Percentiles rank a stretch among this genome's conserved stretches.
These are phyloP conservation scores for Silurus lanzhouensis DNA, from an alignment of 2,797 vertebrate genomes.

Conservation along the genomic window DNA sequence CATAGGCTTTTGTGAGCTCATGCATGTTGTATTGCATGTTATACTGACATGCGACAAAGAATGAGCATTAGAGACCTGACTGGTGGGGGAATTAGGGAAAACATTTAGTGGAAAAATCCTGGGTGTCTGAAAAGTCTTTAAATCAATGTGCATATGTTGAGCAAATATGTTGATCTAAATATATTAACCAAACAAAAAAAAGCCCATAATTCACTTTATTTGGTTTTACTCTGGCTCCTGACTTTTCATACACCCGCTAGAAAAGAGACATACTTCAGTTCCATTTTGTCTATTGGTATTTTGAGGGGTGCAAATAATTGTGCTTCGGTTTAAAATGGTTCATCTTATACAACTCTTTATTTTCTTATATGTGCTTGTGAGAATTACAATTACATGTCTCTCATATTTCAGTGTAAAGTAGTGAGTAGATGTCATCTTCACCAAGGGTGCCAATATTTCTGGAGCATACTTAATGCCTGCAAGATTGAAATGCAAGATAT, in stretches of 20 bases:
- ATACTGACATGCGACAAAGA: neutral
- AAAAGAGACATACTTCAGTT: neutral
- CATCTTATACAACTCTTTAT: neutral
- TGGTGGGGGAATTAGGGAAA: neutral
- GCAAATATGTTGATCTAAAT: neutral
- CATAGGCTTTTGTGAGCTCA: neutral
- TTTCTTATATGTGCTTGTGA: neutral
- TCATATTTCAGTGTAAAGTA: neutral
- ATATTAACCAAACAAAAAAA: neutral
- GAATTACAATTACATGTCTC: neutral
- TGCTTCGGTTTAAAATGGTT: neutral
- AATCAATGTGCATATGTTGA: neutral
- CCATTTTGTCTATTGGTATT: neutral
- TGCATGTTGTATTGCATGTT: neutral
- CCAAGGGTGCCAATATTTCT: neutral
- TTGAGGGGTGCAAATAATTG: neutral
- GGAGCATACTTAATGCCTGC: neutral
- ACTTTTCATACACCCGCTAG: neutral
- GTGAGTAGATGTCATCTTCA: neutral
- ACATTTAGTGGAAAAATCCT: neutral
- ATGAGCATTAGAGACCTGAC: neutral
- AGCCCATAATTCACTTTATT: neutral
- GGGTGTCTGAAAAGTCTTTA: neutral
- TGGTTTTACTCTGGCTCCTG: neutral
- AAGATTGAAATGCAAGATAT: neutral